Evolutionary conservation across 2,888 invertebrate genomes (phyloP).

Genomic region (Mesorhabditis spiculigera): DNA sequence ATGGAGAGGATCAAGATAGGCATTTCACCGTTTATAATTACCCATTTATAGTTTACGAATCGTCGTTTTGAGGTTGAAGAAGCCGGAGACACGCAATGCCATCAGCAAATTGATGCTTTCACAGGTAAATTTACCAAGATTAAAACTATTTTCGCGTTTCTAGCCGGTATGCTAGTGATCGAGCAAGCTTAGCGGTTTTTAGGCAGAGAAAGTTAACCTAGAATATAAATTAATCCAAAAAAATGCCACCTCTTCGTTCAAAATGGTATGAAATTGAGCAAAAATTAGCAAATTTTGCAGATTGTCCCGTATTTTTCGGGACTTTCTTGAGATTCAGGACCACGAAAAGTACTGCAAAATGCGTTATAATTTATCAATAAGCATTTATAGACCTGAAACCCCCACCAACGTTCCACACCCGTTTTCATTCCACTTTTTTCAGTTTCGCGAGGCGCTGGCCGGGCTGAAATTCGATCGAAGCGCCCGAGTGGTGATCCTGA

Average conservation of each 20-base stretch:
- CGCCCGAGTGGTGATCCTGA: slow-evolving; percentile 77
- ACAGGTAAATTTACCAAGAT: slow-evolving; percentile 38
- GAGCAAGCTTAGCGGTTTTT: no score
- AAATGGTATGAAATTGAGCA: slow-evolving; percentile 3
- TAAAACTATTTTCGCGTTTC: no score
- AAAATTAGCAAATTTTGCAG: slow-evolving; percentile 8
- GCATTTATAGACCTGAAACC: background rate
- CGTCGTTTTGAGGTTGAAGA: slow-evolving; percentile 62
- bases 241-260: slow-evolving; percentile 10
- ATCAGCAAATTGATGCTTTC: slow-evolving; percentile 71
- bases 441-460: slow-evolving; percentile 72
- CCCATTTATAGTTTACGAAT: slow-evolving; percentile 67
- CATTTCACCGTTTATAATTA: background rate
- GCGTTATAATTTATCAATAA: background rate
- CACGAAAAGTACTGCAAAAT: no score
- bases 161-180: no score
- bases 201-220: no score
- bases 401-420: background rate
- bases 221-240: background rate
- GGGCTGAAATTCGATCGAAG: slow-evolving; percentile 72
- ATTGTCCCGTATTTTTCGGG: no score
- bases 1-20: slow-evolving; percentile 12
- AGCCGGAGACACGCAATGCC: slow-evolving; percentile 75
- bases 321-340: no score
- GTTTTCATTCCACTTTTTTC: slow-evolving; percentile 35